Conservation (phyloP, 2,797 vertebrate species). For the Pogoniulus pusillus region DNA sequence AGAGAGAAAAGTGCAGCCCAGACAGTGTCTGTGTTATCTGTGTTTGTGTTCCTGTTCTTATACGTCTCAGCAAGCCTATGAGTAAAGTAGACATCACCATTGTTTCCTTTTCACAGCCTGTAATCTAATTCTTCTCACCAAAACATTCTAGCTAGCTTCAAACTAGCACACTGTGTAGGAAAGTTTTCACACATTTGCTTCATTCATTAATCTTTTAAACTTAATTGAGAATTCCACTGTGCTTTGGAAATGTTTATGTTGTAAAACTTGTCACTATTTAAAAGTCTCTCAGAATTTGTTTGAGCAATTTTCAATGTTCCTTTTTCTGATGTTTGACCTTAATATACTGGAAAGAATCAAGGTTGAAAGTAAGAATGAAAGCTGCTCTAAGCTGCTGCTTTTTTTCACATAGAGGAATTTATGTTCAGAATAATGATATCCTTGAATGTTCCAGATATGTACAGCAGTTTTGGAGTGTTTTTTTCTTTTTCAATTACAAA, state of each 20-base stretch:
- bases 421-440: background rate
- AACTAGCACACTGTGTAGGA: background rate
- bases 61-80: too few relatives aligned
- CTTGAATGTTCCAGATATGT: background rate
- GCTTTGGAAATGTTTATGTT: background rate
- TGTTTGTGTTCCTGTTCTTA: too few relatives aligned
- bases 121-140: too few relatives aligned
- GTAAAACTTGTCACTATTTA: background rate
- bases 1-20: too few relatives aligned
- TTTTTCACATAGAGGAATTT: background rate
- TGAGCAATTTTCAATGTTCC: background rate
- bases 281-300: background rate
- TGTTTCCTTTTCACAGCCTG: too few relatives aligned
- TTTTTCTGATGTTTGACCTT: background rate
- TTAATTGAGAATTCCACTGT: background rate
- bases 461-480: background rate
- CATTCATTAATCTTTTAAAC: background rate
- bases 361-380: background rate
- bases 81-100: too few relatives aligned
- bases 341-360: background rate
- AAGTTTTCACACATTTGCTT: background rate
- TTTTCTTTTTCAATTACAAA: background rate
- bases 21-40: too few relatives aligned
- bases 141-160: too few relatives aligned
- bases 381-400: fast-evolving